phyloP scores from a whole-genome alignment of 2,797 vertebrate genomes.

The Clarias laeviceps region DNA sequence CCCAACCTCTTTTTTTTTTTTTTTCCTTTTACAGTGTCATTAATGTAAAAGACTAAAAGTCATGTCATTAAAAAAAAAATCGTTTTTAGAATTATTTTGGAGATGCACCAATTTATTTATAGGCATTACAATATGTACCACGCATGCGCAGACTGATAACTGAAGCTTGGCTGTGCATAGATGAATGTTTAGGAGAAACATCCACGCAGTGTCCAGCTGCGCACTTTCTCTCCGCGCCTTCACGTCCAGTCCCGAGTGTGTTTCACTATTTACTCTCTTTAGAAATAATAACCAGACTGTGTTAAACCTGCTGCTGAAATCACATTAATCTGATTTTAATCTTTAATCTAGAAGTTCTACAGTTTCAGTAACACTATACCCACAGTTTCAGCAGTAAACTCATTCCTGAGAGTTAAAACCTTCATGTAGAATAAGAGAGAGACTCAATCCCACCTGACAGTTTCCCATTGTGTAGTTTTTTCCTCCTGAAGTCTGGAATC shows the following conservation, averaged over 20 bases:
- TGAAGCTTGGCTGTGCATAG: neutral
- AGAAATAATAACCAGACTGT: neutral
- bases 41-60: neutral
- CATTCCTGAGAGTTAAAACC: neutral
- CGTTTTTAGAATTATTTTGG: neutral
- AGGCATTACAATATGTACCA: too few relatives aligned
- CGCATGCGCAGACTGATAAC: neutral
- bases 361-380: too few relatives aligned
- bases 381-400: too few relatives aligned
- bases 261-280: neutral
- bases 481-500: conserved; percentile 4
- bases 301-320: too few relatives aligned
- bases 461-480: conserved; percentile 70
- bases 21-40: neutral
- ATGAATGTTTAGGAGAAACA: neutral
- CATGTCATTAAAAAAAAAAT: too few relatives aligned
- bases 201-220: neutral
- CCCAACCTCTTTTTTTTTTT: neutral
- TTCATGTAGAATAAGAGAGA: neutral
- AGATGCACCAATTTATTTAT: neutral
- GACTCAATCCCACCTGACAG: conserved; percentile 67
- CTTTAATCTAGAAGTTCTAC: too few relatives aligned
- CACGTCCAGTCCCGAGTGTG: too few relatives aligned
- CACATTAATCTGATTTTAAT: neutral
- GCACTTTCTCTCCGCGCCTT: neutral